Conservation (phyloP, 2,113 vertebrate species). For the Microtus montanus region DNA sequence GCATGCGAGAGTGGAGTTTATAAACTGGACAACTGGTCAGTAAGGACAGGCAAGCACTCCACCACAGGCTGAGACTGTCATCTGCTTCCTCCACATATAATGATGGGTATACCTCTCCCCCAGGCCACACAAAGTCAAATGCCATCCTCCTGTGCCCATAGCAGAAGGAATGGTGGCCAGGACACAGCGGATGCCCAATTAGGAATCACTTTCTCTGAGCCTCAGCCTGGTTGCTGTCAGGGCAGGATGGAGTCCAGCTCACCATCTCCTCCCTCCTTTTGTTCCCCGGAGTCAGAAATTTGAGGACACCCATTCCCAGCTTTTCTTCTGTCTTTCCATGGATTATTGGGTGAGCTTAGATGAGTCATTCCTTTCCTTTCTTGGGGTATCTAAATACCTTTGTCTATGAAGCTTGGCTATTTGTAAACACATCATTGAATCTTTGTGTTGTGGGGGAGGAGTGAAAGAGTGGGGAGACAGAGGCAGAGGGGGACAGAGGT, state of each 20-base stretch:
- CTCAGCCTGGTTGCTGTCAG: accelerated
- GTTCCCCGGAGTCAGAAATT: not conserved
- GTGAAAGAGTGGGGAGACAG: not conserved
- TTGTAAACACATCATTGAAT: not conserved
- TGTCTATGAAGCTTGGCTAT: not conserved
- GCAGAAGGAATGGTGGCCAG: accelerated
- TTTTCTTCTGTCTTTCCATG: not conserved
- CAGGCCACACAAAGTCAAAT: accelerated
- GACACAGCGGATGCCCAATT: not conserved
- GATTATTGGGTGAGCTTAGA: not conserved
- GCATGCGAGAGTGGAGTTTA: not conserved
- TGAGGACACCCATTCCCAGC: not conserved
- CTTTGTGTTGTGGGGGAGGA: not conserved
- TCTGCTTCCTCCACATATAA: not conserved
- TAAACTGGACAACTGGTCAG: not conserved
- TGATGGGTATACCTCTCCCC: not conserved
- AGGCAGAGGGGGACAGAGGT: not conserved
- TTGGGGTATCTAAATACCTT: not conserved
- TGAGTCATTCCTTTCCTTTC: not conserved
- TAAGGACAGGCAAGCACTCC: not conserved
- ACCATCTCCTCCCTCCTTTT: not conserved
- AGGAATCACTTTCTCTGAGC: not conserved
- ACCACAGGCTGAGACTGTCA: not conserved
- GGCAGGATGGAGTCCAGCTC: not conserved
- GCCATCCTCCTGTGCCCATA: not conserved